Evolutionary conservation across 2,113 vertebrate species (phyloP).

Genomic region (Otocyon megalotis): DNA sequence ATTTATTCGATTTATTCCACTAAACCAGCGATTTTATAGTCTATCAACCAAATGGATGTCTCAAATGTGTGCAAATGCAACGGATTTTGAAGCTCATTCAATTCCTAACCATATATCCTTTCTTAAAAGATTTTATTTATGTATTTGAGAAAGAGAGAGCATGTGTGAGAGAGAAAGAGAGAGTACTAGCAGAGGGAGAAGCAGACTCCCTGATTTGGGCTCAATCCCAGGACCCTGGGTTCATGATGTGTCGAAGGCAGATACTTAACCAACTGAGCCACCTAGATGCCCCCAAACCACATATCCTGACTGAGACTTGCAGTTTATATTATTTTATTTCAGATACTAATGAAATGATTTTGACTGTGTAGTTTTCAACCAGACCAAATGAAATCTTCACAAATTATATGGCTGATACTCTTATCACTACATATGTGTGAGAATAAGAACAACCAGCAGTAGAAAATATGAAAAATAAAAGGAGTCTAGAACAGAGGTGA

Average conservation of each 20-base stretch:
- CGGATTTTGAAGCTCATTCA: slow-evolving; percentile 55
- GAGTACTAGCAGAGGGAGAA: too few relatives aligned
- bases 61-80: slow-evolving; percentile 61
- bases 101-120: slow-evolving; percentile 9
- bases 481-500: neutral
- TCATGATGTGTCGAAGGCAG: too few relatives aligned
- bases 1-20: slow-evolving; percentile 52
- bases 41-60: slow-evolving; percentile 45
- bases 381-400: slow-evolving; percentile 52
- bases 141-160: too few relatives aligned
- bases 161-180: too few relatives aligned
- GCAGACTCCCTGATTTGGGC: too few relatives aligned
- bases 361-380: slow-evolving; percentile 48
- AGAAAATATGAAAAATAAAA: slow-evolving; percentile 58
- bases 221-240: too few relatives aligned
- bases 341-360: slow-evolving; percentile 55
- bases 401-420: slow-evolving; percentile 41
- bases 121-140: too few relatives aligned
- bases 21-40: slow-evolving; percentile 30
- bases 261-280: too few relatives aligned
- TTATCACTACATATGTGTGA: neutral
- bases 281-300: neutral
- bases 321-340: slow-evolving; percentile 64
- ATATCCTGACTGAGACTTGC: slow-evolving; percentile 30
- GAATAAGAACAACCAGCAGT: neutral